Evolutionary conservation across 2,113 vertebrate genomes (phyloP), one percentile per base, ranked within the genome.

Genomic region (Notothenia rossii): DNA sequence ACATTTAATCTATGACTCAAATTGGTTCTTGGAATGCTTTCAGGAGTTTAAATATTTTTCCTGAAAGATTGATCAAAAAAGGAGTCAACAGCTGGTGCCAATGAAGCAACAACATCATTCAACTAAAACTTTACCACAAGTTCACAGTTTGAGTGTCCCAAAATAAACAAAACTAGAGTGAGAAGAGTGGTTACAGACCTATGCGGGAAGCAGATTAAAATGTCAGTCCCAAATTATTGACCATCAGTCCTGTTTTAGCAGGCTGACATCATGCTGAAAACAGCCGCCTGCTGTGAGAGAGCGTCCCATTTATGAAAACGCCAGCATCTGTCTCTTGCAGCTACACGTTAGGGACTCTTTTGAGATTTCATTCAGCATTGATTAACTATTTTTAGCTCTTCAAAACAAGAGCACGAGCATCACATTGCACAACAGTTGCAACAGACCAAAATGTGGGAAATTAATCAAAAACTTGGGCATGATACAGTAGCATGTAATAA

Each of bases 151-250:
- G 25, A 64, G 62, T 77, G 72, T 69, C 64, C 83, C 62, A 49
- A 56, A 25, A 79, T 36, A 71, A 65, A 70, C 3, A 33, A 5
- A 36, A 53, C 54, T 13, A 15, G 36, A 36, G 36, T 36, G 36
- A 36, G 77, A n/a, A 43, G 58, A 72, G 67, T 74, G 79, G 88
- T 86, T 82, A 87, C 33, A 67, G 75, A 61, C 56, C 49, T 61
- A 79, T 78, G 63, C 75, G 53, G 63, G 86, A 86, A 87, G 74
- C 75, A 83, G 85, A 89, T 88, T 87, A 83, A 84, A 86, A 53
- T 43, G 62, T 76, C 54, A 54, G 25, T 60, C 70, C 78, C 48
- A 69, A 86, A 82, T 54, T 75, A 80, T 60, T 79, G 79, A 88
- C 67, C 49, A 77, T 68, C 8, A 22, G 80, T 15, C 60, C 48